Evolutionary conservation across 2,888 invertebrate species (phyloP).

Genomic region (Maniola hyperantus): DNA sequence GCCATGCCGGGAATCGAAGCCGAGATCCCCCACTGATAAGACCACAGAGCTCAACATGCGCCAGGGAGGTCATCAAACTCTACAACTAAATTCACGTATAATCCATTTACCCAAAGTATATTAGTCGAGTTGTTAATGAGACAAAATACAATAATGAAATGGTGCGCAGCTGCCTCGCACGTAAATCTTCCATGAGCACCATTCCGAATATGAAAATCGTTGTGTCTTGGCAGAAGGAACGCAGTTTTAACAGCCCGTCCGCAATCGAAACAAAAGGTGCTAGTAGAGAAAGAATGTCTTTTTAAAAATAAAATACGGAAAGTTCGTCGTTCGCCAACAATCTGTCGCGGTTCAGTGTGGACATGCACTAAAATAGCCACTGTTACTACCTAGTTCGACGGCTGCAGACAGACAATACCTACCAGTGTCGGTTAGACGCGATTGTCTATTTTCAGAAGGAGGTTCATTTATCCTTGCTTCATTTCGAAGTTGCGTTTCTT

Average conservation of each 20-base stretch:
- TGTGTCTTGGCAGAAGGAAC: constrained; percentile 39
- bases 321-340: constrained; percentile 71
- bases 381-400: constrained; percentile 54
- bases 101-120: constrained; percentile 22
- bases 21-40: no score
- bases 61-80: neutral
- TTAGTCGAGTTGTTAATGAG: constrained; percentile 27
- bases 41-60: no score
- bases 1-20: no score
- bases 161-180: constrained; percentile 24
- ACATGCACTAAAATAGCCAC: constrained; percentile 37
- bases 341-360: constrained; percentile 63
- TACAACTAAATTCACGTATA: constrained; percentile 15
- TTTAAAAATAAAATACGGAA: constrained; percentile 74
- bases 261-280: constrained; percentile 66
- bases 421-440: constrained; percentile 24
- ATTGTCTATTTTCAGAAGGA: constrained; percentile 34
- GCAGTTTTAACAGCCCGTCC: constrained; percentile 37
- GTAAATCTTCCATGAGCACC: constrained; percentile 29
- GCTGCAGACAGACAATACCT: constrained; percentile 44
- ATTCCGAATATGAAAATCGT: constrained; percentile 29
- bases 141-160: constrained; percentile 20
- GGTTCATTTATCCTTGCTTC: constrained; percentile 23
- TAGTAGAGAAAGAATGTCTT: constrained; percentile 57
- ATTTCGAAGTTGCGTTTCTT: constrained; percentile 6